Evolutionary conservation across 2,797 vertebrate genomes (phyloP).

Genomic region (Petrocephalus sullivani): DNA sequence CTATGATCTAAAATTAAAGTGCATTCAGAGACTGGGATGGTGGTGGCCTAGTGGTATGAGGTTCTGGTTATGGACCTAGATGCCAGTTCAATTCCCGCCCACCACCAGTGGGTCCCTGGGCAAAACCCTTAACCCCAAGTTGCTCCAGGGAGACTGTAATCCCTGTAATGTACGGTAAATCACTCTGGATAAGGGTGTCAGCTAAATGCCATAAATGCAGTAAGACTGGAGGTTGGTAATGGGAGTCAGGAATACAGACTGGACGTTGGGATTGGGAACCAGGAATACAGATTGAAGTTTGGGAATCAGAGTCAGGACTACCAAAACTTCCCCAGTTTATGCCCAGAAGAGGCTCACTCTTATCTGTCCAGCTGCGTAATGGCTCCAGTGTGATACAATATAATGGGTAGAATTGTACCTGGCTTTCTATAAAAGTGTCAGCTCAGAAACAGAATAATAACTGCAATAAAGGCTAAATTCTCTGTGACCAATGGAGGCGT

Average conservation of each 20-base stretch:
- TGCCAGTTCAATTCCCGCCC: too few species aligned
- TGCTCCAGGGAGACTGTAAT: too few species aligned
- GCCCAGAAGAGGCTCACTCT: neutral
- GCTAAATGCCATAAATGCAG: too few species aligned
- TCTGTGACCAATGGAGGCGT: neutral
- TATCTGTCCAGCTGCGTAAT: neutral
- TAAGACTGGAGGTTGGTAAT: neutral
- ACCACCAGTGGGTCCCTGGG: too few species aligned
- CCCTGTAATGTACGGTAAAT: too few species aligned
- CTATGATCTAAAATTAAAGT: too few species aligned
- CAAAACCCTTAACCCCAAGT: too few species aligned
- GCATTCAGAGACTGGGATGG: too few species aligned
- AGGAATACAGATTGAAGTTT: neutral
- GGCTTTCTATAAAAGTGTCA: neutral
- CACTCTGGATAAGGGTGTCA: neutral
- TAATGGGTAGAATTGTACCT: neutral
- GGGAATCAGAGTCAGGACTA: neutral
- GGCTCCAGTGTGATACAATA: neutral
- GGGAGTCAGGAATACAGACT: too few species aligned
- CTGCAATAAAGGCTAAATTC: neutral
- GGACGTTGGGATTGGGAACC: neutral
- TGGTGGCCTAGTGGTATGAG: too few species aligned
- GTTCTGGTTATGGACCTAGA: too few species aligned
- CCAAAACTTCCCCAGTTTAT: neutral
- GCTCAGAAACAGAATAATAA: neutral